Percentiles rank a stretch among this genome's conserved stretches.
phyloP scores from a whole-genome alignment of 1,140 invertebrate species.

The Lethrus apterus region DNA sequence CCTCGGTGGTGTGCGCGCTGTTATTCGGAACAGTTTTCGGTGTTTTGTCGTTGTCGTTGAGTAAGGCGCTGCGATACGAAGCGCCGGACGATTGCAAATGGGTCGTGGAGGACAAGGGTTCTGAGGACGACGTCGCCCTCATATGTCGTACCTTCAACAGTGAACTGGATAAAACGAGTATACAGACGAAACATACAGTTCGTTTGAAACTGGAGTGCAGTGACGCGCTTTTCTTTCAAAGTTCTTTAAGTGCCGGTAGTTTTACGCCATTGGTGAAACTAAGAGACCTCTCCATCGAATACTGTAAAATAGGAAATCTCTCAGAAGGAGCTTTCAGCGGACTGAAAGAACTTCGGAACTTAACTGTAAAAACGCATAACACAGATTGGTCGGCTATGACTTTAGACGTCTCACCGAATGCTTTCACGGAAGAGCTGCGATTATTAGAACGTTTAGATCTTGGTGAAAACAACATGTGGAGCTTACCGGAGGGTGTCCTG shows the following conservation, averaged over 20 bases:
- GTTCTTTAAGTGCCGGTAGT: constrained; percentile 74
- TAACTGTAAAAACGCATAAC: constrained; percentile 82
- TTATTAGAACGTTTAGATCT: constrained; percentile 74
- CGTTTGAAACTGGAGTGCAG: constrained; percentile 74
- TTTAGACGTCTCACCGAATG: constrained; percentile 66
- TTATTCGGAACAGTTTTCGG: constrained; percentile 58
- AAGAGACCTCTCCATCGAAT: constrained; percentile 76
- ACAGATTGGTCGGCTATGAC: constrained; percentile 81
- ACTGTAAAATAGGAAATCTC: constrained; percentile 83
- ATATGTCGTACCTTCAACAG: constrained; percentile 82
- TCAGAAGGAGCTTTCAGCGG: constrained; percentile 77
- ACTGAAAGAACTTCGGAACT: constrained; percentile 69
- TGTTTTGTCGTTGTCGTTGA: constrained; percentile 58
- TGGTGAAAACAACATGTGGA: constrained; percentile 81
- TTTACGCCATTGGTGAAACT: constrained; percentile 76
- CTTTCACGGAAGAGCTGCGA: constrained; percentile 65
- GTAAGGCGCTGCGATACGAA: constrained; percentile 65
- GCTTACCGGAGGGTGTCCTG: constrained; percentile 71
- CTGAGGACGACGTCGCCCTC: constrained; percentile 63
- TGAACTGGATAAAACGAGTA: constrained; percentile 82
- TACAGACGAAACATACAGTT: constrained; percentile 80
- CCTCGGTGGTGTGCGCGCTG: constrained; percentile 43
- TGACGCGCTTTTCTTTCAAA: constrained; percentile 77
- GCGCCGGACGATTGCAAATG: constrained; percentile 80
- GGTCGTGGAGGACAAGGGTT: constrained; percentile 54